A percentile compares a stretch with the other conserved stretches of the same genome.
Conservation (phyloP, 2,888 invertebrate genomes). For the Pegoplata infirma region DNA sequence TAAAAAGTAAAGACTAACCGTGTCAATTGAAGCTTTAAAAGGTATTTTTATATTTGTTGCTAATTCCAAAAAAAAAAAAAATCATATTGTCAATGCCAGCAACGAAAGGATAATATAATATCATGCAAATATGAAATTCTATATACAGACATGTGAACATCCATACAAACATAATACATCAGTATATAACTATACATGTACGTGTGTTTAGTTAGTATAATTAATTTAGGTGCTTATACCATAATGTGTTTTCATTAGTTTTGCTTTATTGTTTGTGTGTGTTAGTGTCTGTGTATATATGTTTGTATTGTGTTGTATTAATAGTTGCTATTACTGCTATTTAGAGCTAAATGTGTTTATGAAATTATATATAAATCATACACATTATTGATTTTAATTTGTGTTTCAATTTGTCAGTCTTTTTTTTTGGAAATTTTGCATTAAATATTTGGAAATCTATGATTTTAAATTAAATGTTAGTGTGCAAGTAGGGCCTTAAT, state of each 20-base stretch:
- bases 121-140: no score
- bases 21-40: no score
- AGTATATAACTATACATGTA: not conserved
- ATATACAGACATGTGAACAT: no score
- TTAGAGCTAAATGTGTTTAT: conserved; percentile 24
- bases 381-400: conserved; percentile 40
- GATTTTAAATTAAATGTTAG: no score
- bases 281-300: not conserved
- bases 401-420: not conserved
- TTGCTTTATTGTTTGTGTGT: not conserved
- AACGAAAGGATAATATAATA: no score
- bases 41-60: no score
- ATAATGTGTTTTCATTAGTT: conserved; percentile 12
- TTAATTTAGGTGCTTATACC: conserved; percentile 5
- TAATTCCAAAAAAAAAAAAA: no score
- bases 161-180: no score
- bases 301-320: not conserved
- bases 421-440: not conserved
- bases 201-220: not conserved
- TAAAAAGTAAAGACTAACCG: no score
- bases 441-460: not conserved
- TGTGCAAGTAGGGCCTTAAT: no score
- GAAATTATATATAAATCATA: conserved; percentile 14
- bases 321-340: not conserved
- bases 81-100: no score